Percentiles rank a stretch among this genome's conserved stretches.
phyloP scores from a whole-genome alignment of 2,797 vertebrate genomes.

The Catostomus latipinnis region DNA sequence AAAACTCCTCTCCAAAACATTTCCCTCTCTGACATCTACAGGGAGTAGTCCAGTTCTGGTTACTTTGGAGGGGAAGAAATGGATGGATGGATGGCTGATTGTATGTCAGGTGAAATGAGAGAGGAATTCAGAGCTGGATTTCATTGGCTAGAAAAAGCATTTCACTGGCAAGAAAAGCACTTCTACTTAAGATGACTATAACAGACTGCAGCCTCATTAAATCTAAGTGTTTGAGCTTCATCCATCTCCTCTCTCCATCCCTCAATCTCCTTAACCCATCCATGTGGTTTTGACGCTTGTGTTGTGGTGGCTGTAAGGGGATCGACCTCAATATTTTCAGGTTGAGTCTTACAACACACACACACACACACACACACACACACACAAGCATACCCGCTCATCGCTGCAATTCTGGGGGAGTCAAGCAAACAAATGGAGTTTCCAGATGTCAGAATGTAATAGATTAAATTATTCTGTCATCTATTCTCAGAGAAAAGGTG shows the following conservation, averaged over 20 bases:
- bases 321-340: conserved; percentile 41
- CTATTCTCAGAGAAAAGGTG: conserved; percentile 18
- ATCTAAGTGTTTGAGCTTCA: conserved; percentile 32
- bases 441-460: conserved; percentile 48
- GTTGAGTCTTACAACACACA: conserved; percentile 11
- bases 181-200: conserved; percentile 46
- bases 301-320: conserved; percentile 19
- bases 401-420: conserved; percentile 33
- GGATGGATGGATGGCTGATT: conserved; percentile 10
- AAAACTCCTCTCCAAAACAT: background rate
- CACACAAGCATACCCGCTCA: conserved; percentile 20
- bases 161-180: conserved; percentile 41
- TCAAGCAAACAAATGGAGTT: conserved; percentile 23
- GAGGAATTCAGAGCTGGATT: conserved; percentile 43
- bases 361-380: conserved; percentile 16
- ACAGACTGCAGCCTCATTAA: conserved; percentile 48
- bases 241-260: conserved; percentile 18
- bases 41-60: conserved; percentile 16
- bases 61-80: conserved; percentile 20
- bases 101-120: conserved; percentile 48
- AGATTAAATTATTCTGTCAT: conserved; percentile 39
- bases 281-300: conserved; percentile 7
- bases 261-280: conserved; percentile 24
- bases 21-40: conserved; percentile 13
- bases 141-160: conserved; percentile 31